Evolutionary conservation across 2,113 vertebrate species (phyloP).

Genomic region (Hiodon alosoides): DNA sequence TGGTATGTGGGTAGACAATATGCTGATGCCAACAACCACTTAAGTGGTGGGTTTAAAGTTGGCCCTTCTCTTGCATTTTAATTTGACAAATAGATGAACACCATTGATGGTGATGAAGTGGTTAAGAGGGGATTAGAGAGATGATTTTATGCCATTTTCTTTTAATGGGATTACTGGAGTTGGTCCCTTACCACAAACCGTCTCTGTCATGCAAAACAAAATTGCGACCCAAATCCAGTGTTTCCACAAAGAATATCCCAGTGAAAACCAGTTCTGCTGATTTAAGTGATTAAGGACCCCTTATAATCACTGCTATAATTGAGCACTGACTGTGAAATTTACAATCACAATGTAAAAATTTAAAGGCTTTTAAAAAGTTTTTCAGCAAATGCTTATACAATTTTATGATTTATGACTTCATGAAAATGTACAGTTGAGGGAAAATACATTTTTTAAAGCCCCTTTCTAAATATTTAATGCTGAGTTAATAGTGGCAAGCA

Average conservation of each 20-base stretch:
- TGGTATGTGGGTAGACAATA: background rate
- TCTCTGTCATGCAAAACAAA: slow-evolving; percentile 28
- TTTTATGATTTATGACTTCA: too few relatives aligned
- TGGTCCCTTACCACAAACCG: slow-evolving; percentile 25
- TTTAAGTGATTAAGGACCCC: slow-evolving; percentile 32
- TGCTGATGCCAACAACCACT: background rate
- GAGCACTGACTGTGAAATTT: slow-evolving; percentile 9
- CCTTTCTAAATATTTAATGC: too few relatives aligned
- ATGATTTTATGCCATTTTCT: slow-evolving; percentile 16
- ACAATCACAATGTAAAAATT: slow-evolving; percentile 14
- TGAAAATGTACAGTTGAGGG: background rate
- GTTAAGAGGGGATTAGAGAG: slow-evolving; percentile 1
- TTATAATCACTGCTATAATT: slow-evolving; percentile 21
- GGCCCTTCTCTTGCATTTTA: background rate
- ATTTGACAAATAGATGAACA: too few relatives aligned
- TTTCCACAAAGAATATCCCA: background rate
- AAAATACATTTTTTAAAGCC: too few relatives aligned
- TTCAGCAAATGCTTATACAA: too few relatives aligned
- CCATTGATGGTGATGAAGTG: background rate
- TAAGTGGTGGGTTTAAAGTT: background rate
- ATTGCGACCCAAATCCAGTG: slow-evolving; percentile 32
- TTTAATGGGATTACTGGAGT: slow-evolving; percentile 31
- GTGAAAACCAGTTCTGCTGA: slow-evolving; percentile 24
- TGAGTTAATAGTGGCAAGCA: too few relatives aligned
- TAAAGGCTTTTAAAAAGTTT: slow-evolving; percentile 12